phyloP scores from a whole-genome alignment of 2,113 vertebrate species.

The Sula dactylatra region DNA sequence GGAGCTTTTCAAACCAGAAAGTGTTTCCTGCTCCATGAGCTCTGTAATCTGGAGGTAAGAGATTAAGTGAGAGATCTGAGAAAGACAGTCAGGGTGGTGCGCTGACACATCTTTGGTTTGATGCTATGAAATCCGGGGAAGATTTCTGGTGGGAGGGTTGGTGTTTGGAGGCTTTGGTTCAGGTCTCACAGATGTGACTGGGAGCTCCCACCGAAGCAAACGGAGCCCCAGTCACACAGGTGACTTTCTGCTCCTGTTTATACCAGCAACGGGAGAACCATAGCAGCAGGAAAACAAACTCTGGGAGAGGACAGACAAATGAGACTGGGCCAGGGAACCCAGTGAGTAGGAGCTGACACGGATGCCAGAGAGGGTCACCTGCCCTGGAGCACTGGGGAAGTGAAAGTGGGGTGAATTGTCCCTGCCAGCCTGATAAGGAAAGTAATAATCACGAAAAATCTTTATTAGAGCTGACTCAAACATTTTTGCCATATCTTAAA shows the following conservation, averaged over 20 bases:
- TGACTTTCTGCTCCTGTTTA: neutral
- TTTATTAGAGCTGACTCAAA: neutral
- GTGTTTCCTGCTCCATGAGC: neutral
- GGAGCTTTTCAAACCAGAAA: neutral
- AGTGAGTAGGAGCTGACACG: neutral
- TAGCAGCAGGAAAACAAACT: conserved; percentile 1
- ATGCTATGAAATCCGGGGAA: neutral
- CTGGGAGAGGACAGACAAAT: neutral
- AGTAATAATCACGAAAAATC: neutral
- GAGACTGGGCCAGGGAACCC: neutral
- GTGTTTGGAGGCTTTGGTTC: neutral
- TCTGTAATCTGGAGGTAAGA: neutral
- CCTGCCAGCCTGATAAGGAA: neutral
- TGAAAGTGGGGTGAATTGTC: neutral
- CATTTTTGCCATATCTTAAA: neutral
- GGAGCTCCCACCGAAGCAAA: neutral
- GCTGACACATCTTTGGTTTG: neutral
- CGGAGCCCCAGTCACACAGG: neutral
- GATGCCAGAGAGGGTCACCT: neutral
- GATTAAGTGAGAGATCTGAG: neutral
- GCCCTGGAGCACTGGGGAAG: neutral
- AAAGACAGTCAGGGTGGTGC: fast-evolving
- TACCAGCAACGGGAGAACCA: neutral
- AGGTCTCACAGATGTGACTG: neutral
- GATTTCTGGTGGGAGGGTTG: neutral